These are phyloP conservation scores for Aphaenogaster ashmeadi DNA, from an alignment of 1,140 invertebrate genomes.

Conservation along the genomic window DNA sequence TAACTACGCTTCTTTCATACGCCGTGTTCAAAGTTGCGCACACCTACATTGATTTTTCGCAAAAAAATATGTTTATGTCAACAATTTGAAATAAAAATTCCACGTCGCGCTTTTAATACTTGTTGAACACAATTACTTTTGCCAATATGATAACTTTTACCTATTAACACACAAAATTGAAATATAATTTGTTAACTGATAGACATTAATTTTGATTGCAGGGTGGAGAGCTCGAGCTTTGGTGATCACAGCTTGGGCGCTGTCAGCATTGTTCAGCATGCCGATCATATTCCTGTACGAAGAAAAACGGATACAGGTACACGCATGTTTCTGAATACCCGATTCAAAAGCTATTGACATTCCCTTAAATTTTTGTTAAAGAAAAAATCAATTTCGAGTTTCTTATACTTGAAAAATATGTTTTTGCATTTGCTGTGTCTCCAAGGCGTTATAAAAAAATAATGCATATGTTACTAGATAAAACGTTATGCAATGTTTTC, in stretches of 20 bases:
- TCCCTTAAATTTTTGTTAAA: not conserved
- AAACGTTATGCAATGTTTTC: not conserved
- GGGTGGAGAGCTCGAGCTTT: conserved; percentile 94
- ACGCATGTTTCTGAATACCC: not conserved
- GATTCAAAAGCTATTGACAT: not conserved
- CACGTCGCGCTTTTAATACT: not conserved
- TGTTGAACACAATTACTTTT: not conserved
- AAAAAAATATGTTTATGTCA: not conserved
- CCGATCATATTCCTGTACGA: conserved; percentile 95
- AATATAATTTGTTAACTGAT: not conserved
- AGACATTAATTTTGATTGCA: conserved; percentile 84
- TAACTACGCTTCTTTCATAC: conserved; percentile 17
- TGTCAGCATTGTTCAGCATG: conserved; percentile 94
- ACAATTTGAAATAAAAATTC: not conserved
- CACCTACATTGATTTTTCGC: not conserved
- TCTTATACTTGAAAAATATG: too few relatives aligned
- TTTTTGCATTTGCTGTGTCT: not conserved
- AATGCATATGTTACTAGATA: not conserved
- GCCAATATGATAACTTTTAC: not conserved
- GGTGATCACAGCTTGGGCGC: conserved; percentile 93
- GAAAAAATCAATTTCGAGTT: not conserved
- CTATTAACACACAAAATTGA: not conserved
- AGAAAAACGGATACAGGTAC: conserved; percentile 92
- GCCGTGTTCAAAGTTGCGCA: not conserved
- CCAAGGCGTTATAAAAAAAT: not conserved